phyloP scores from a whole-genome alignment of 2,888 invertebrate genomes.

The Lottia gigantea region DNA sequence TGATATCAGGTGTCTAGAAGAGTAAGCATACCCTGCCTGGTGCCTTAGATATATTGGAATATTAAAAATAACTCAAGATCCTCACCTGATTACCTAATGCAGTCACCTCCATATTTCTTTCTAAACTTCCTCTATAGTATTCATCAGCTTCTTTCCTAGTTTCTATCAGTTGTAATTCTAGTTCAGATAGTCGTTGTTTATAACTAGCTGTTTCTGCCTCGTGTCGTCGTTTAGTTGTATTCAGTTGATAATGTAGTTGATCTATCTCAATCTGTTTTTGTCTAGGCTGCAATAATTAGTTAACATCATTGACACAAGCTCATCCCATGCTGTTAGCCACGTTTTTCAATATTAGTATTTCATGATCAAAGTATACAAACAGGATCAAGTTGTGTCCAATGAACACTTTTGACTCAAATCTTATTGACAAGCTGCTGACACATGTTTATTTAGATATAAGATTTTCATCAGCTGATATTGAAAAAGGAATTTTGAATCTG shows the following conservation, averaged over 20 bases:
- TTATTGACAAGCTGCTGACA: no score
- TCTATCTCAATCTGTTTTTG: slow-evolving; percentile 64
- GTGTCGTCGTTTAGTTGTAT: slow-evolving; percentile 49
- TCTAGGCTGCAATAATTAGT: slow-evolving; percentile 46
- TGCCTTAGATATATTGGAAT: neutral
- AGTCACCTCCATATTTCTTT: slow-evolving; percentile 62
- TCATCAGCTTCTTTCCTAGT: slow-evolving; percentile 66
- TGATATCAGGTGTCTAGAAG: no score
- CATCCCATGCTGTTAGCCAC: no score
- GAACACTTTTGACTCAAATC: no score
- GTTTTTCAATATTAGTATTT: neutral
- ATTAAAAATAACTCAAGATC: neutral
- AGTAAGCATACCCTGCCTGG: no score
- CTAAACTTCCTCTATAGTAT: slow-evolving; percentile 63
- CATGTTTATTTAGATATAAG: no score
- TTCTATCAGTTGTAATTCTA: slow-evolving; percentile 62
- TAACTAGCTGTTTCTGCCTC: slow-evolving; percentile 57
- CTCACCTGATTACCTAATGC: slow-evolving; percentile 59
- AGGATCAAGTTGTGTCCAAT: no score
- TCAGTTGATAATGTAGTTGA: slow-evolving; percentile 64
- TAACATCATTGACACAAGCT: neutral
- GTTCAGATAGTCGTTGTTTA: slow-evolving; percentile 52
- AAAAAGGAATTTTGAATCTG: no score
- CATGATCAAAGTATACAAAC: no score
- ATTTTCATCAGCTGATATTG: no score